Conservation (phyloP, 2,888 invertebrate species). For the Gastracanthus pulcherrimus region DNA sequence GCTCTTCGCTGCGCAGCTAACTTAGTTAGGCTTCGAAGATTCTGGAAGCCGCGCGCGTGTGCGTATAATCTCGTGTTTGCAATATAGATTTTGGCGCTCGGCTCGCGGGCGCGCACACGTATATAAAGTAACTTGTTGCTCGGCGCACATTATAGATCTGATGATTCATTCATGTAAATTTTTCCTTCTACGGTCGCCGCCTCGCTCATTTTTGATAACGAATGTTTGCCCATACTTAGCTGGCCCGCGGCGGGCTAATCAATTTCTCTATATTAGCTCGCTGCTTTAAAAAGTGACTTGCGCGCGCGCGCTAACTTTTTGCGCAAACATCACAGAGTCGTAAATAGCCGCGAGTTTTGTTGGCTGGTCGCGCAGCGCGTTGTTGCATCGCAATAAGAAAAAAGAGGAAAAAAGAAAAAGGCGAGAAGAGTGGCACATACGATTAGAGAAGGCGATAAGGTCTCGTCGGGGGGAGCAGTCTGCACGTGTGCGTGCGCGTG, state of each 20-base stretch:
- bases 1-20: background rate
- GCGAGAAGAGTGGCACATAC: background rate
- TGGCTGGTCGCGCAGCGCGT: no score
- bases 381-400: no score
- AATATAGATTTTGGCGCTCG: background rate
- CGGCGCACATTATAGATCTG: background rate
- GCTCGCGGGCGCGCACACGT: no score
- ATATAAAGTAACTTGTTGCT: constrained; percentile 43
- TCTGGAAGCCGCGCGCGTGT: constrained; percentile 20
- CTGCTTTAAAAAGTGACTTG: no score
- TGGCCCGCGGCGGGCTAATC: no score
- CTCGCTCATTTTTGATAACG: background rate
- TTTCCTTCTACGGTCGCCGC: background rate
- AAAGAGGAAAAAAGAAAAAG: background rate
- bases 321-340: background rate
- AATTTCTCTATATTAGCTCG: background rate
- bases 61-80: no score
- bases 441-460: background rate
- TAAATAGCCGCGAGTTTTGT: no score
- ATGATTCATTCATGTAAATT: constrained; percentile 39
- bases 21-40: constrained; percentile 36
- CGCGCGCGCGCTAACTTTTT: background rate
- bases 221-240: no score
- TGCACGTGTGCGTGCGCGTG: constrained; percentile 51
- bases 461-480: background rate